Conservation (phyloP, 2,113 vertebrate genomes). For the Cynocephalus volans region DNA sequence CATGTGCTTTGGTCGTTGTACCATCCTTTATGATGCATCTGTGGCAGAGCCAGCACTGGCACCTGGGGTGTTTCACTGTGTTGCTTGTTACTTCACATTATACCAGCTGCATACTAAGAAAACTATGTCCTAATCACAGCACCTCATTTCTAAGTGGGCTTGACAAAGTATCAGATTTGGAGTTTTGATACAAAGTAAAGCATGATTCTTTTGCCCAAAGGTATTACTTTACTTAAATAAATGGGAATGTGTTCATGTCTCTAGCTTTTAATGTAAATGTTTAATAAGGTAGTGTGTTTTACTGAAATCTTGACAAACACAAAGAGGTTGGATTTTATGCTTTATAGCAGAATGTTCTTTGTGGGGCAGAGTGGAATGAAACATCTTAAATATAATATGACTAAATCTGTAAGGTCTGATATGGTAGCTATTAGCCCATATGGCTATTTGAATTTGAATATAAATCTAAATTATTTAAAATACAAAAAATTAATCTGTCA, state of each 20-base stretch:
- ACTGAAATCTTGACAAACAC: constrained; percentile 13
- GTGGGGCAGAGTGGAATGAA: fast-evolving
- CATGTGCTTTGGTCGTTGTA: not conserved
- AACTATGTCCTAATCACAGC: not conserved
- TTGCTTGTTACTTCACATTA: not conserved
- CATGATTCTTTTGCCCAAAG: not conserved
- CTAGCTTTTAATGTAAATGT: constrained; percentile 52
- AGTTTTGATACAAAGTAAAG: not conserved
- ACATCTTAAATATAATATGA: not conserved
- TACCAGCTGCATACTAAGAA: not conserved
- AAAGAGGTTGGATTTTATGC: not conserved
- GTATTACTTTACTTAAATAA: constrained; percentile 55
- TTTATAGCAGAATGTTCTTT: not conserved
- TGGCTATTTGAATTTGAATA: not conserved
- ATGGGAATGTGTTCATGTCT: constrained; percentile 31
- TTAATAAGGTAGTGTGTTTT: constrained; percentile 34
- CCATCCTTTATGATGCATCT: not conserved
- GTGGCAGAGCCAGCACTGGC: not conserved
- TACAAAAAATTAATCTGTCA: not conserved
- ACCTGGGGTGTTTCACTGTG: not conserved
- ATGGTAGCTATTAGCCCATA: not conserved
- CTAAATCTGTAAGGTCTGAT: not conserved
- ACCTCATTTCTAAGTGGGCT: not conserved
- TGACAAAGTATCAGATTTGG: not conserved
- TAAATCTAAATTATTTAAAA: constrained; percentile 34